phyloP scores from a whole-genome alignment of 2,113 vertebrate species.

The Laticauda laticaudata region DNA sequence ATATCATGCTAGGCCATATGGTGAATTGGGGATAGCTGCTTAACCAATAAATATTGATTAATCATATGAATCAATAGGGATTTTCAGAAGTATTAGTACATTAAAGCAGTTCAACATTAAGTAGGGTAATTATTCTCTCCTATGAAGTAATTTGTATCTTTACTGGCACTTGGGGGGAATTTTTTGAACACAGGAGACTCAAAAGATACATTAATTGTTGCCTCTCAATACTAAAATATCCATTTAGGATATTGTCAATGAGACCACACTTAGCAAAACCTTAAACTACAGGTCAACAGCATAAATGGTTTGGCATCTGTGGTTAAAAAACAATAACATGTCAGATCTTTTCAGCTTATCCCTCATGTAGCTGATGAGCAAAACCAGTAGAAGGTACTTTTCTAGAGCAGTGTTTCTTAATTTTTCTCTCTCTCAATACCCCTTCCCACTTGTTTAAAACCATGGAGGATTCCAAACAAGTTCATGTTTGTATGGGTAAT shows the following conservation, averaged over 20 bases:
- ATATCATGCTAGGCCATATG: background rate
- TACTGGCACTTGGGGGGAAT: background rate
- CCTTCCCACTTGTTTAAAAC: background rate
- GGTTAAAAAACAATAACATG: background rate
- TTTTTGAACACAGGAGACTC: background rate
- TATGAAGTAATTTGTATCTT: background rate
- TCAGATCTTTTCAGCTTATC: background rate
- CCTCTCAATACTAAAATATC: background rate
- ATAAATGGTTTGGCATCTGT: background rate
- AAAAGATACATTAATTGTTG: background rate
- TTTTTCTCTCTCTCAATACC: background rate
- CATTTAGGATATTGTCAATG: background rate
- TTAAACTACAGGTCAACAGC: background rate
- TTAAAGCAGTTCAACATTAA: background rate
- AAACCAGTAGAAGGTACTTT: background rate
- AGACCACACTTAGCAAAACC: background rate
- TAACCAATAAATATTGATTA: background rate
- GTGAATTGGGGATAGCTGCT: background rate
- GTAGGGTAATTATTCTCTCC: background rate
- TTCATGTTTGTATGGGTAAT: background rate
- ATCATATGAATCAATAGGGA: background rate
- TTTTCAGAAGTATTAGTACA: background rate
- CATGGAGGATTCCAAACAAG: background rate
- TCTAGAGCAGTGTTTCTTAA: background rate
- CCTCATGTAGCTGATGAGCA: background rate